These are phyloP conservation scores for Torymus aiolomorphi DNA, from an alignment of 2,888 invertebrate genomes.

Conservation along the genomic window DNA sequence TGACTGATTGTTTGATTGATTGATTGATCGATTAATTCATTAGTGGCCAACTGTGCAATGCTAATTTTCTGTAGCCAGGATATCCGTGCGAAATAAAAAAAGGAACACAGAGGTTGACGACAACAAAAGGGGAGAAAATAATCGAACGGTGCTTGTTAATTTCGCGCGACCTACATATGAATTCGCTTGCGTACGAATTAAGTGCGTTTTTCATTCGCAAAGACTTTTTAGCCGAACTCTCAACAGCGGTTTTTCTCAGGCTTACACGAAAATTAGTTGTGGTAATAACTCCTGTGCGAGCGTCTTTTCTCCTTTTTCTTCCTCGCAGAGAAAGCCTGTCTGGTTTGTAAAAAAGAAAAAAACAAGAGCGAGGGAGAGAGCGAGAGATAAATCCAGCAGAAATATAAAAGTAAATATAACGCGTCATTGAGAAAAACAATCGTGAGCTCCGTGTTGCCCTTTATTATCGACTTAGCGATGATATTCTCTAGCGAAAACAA, in stretches of 20 bases:
- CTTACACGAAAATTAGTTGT: conserved; percentile 28
- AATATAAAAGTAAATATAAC: conserved; percentile 25
- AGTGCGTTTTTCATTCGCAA: conserved; percentile 19
- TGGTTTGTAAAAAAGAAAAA: conserved; percentile 29
- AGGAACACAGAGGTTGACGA: neutral
- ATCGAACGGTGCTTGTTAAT: conserved; percentile 15
- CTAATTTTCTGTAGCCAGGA: conserved; percentile 29
- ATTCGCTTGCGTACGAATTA: neutral
- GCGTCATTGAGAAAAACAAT: conserved; percentile 51
- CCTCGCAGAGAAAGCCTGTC: conserved; percentile 32
- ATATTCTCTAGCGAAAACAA: conserved; percentile 53
- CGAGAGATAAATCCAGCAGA: neutral
- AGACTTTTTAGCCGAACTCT: conserved; percentile 22
- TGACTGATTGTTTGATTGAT: conserved; percentile 23
- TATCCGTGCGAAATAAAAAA: conserved; percentile 1
- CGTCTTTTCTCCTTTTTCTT: conserved; percentile 42
- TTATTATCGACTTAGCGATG: conserved; percentile 54
- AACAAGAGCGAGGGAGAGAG: neutral
- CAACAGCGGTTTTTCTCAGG: conserved; percentile 20
- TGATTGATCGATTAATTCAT: conserved; percentile 24
- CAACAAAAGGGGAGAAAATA: too few species aligned
- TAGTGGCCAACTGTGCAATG: conserved; percentile 11
- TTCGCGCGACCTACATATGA: conserved; percentile 3
- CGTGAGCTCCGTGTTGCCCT: conserved; percentile 51
- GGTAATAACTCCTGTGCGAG: conserved; percentile 13